phyloP scores from a whole-genome alignment of 2,888 invertebrate species.

The Eretmocerus hayati region DNA sequence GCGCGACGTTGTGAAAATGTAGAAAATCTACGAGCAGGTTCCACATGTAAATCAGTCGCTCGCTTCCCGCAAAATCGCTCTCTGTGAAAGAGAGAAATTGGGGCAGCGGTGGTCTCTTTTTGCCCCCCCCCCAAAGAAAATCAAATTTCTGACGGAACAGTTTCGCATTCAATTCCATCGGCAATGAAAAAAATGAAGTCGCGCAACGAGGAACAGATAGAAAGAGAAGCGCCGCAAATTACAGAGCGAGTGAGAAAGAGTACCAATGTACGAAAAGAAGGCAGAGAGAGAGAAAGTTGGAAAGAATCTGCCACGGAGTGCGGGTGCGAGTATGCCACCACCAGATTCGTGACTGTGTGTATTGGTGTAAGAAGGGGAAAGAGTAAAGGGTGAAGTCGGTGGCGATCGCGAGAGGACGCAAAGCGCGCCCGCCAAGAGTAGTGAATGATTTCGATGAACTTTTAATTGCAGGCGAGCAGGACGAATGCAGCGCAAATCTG shows the following conservation, averaged over 20 bases:
- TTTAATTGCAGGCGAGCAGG: slow-evolving; percentile 18
- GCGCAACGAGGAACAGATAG: not conserved
- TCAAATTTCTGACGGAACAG: slow-evolving; percentile 5
- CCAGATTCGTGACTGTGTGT: no score
- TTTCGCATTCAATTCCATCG: slow-evolving; percentile 12
- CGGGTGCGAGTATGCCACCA: slow-evolving; percentile 11
- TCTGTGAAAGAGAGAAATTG: no score
- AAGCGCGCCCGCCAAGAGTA: slow-evolving; percentile 2
- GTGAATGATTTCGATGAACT: slow-evolving; percentile 17
- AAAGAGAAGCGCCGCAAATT: not conserved
- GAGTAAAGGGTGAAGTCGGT: not conserved
- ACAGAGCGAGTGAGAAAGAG: not conserved
- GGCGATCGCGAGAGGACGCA: not conserved
- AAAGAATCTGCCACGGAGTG: no score
- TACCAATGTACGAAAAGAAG: not conserved
- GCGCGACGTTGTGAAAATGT: no score
- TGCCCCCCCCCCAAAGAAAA: not conserved
- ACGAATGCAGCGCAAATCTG: slow-evolving; percentile 12
- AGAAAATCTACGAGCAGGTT: no score
- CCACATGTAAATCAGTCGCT: no score
- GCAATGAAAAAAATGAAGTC: slow-evolving; percentile 9
- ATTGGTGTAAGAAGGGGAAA: no score
- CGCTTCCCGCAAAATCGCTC: no score
- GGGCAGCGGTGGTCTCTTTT: no score
- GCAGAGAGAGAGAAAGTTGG: slow-evolving; percentile 9